Evolutionary conservation across 2,888 invertebrate genomes (phyloP), one percentile per base, ranked within the genome.

Genomic region (Drosophila planitibia): DNA sequence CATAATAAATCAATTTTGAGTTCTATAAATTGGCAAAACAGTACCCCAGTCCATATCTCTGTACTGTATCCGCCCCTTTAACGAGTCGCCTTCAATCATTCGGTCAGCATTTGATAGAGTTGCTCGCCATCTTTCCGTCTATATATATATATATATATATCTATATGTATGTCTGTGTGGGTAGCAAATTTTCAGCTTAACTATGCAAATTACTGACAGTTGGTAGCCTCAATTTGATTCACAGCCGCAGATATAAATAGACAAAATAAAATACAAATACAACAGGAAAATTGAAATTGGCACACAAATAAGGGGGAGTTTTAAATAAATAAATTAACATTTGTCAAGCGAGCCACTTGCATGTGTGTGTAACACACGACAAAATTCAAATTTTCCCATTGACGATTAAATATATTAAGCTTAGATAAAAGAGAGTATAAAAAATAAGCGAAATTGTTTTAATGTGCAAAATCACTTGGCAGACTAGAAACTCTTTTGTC

Each of bases 1-100:
- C 91, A 91, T 91, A 91, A 91, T 91, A 91, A 91, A 91, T 91
- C 90, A 91, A 91, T 85, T 90, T 85, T 75, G 86, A 86, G 89
- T 79, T 81, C 79, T 77, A 84, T 82, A 83, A 86, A 88, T 88
- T 89, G 75, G 77, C 87, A 77, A 85, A 77, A 74, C 79, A 77
- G 78, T 72, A 68, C 61, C 61, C 61, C 62, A 54, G 54, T 53
- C 32, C 58, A 22, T 22, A 62, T n/a, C 47, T 12, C 53, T 5
- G 32, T n/a, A 14, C 12, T 6, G 19, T n/a, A 14, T n/a, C 39
- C 39, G 22, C 12, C 35, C 51, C 32, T 58, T 44, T 54, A 71
- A 49, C 79, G 72, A 74, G 65, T 58, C 75, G 70, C 75, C 78
- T 80, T 80, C 87, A 81, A 88, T 81, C 88, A 72, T 54, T 67